phyloP scores from a whole-genome alignment of 2,113 vertebrate species.

The Typhlomys cinereus region DNA sequence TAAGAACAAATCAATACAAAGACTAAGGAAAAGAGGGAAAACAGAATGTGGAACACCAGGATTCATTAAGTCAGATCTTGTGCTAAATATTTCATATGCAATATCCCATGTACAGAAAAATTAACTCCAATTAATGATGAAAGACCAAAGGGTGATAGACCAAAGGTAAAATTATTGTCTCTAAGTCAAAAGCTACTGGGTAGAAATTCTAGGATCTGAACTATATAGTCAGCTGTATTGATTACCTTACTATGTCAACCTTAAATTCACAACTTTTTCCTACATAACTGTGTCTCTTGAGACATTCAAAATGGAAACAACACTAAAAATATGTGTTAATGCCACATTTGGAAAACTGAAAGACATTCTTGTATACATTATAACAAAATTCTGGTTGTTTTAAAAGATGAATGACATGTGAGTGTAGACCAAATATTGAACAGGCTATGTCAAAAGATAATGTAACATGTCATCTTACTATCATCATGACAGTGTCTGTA shows the following conservation, averaged over 20 bases:
- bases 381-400: not conserved
- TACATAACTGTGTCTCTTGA: not conserved
- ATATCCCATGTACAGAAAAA: not conserved
- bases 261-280: not conserved
- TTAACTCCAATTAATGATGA: not conserved
- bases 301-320: constrained; percentile 12
- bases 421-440: not conserved
- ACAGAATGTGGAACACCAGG: not conserved
- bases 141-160: not conserved
- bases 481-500: not conserved
- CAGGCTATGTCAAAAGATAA: not conserved
- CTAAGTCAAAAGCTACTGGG: not conserved
- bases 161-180: not conserved
- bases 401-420: not conserved
- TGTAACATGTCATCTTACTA: not conserved
- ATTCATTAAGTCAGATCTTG: not conserved
- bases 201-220: not conserved
- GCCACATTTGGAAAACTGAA: not conserved
- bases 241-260: not conserved
- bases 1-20: not conserved
- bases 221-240: not conserved
- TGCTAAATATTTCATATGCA: not conserved
- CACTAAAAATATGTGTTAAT: not conserved
- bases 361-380: not conserved
- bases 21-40: not conserved